These are phyloP conservation scores for Serranus cabrilla DNA, from an alignment of 2,797 vertebrate species.

Conservation along the genomic window DNA sequence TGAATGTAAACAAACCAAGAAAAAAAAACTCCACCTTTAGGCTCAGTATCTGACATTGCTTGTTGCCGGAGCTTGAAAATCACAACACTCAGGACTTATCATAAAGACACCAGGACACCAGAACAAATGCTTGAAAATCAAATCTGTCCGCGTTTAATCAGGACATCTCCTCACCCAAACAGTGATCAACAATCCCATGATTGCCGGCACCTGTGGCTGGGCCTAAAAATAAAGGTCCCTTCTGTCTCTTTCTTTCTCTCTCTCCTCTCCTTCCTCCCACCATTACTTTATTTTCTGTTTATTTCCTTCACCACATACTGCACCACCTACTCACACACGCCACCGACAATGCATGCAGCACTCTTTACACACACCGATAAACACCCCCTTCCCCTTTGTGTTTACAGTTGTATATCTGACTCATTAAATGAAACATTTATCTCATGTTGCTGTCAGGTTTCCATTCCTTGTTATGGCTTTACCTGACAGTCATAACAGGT, in stretches of 20 bases:
- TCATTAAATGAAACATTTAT: conserved; percentile 37
- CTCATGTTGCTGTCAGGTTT: conserved; percentile 16
- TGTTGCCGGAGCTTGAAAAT: not conserved
- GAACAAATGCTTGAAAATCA: conserved; percentile 24
- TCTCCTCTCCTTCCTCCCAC: conserved; percentile 27
- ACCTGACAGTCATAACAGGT: conserved; percentile 52
- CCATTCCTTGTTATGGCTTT: conserved; percentile 13
- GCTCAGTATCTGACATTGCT: accelerated
- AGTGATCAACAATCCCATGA: conserved; percentile 14
- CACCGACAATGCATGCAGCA: conserved; percentile 33
- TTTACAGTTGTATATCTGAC: conserved; percentile 47
- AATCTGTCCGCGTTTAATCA: conserved; percentile 19
- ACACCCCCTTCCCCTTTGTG: conserved; percentile 25
- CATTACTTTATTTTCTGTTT: conserved; percentile 45
- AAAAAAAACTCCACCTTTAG: not conserved
- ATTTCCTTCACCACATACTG: conserved; percentile 57
- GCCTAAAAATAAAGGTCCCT: conserved; percentile 44
- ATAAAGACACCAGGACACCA: not conserved
- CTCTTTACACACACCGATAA: conserved; percentile 30
- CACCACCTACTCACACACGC: conserved; percentile 46
- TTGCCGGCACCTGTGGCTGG: conserved; percentile 39
- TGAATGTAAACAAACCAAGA: not conserved
- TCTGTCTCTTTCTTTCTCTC: not conserved
- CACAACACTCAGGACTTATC: conserved; percentile 9
- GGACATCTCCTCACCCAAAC: conserved; percentile 6